A percentile compares a stretch with the other conserved stretches of the same genome.
Conservation (phyloP, 2,797 vertebrate genomes). For the Trachops cirrhosus region DNA sequence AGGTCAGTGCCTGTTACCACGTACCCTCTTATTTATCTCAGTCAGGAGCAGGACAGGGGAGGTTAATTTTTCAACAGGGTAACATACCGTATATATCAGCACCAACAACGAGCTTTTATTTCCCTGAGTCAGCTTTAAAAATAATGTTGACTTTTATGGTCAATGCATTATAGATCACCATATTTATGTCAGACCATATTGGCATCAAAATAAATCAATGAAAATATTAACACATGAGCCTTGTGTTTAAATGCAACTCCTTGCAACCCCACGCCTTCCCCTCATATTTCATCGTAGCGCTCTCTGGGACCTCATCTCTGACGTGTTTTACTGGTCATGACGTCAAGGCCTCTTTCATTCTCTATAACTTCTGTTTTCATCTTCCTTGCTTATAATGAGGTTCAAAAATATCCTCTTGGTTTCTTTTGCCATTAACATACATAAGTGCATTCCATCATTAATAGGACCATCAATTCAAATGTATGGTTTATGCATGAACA, state of each 20-base stretch:
- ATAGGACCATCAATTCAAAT: slow-evolving; percentile 41
- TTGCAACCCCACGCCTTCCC: slow-evolving; percentile 20
- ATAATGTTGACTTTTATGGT: slow-evolving; percentile 73
- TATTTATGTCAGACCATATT: slow-evolving; percentile 74
- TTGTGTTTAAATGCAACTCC: slow-evolving; percentile 64
- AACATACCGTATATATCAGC: slow-evolving; percentile 27
- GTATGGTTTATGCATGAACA: background rate
- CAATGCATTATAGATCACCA: slow-evolving; percentile 64
- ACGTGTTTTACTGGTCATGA: slow-evolving; percentile 39
- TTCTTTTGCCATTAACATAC: slow-evolving; percentile 25
- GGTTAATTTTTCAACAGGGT: slow-evolving; percentile 8
- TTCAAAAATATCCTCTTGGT: slow-evolving; percentile 25
- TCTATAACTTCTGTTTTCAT: slow-evolving; percentile 23
- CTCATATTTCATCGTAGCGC: background rate
- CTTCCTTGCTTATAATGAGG: slow-evolving; percentile 30
- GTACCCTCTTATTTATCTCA: background rate
- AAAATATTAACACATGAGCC: slow-evolving; percentile 70
- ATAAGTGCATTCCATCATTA: slow-evolving; percentile 36
- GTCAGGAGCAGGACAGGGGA: background rate
- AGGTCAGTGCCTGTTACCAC: background rate
- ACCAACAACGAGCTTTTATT: slow-evolving; percentile 69
- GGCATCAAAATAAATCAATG: slow-evolving; percentile 78
- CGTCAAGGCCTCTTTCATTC: slow-evolving; percentile 53
- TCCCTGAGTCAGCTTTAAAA: slow-evolving; percentile 80
- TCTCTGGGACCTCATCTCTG: slow-evolving; percentile 44